Percentiles rank a stretch among this genome's conserved stretches.
These are phyloP conservation scores for Megathymus violae DNA, from an alignment of 1,140 invertebrate genomes.

Conservation along the genomic window DNA sequence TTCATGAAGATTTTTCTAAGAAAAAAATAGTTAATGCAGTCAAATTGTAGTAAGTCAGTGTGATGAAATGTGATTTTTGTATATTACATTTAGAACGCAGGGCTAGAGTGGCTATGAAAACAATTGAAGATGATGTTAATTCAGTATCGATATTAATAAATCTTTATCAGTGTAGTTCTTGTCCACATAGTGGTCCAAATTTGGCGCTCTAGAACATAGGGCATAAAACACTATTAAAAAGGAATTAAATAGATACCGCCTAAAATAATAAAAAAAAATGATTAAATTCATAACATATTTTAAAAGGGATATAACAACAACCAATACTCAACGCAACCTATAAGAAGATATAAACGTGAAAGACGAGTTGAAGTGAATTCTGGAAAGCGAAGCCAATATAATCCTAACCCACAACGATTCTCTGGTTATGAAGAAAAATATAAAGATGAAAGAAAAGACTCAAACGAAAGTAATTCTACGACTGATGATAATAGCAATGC, in stretches of 20 bases:
- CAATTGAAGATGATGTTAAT: not conserved
- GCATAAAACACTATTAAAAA: too few species aligned
- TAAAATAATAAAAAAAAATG: too few species aligned
- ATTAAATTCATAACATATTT: not conserved
- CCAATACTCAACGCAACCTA: conserved; percentile 43
- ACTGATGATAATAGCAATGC: conserved; percentile 53
- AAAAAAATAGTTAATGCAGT: too few species aligned
- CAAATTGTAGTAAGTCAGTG: too few species aligned
- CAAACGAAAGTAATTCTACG: conserved; percentile 55
- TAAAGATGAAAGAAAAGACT: conserved; percentile 49
- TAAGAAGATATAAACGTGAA: conserved; percentile 59
- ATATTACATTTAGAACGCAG: too few species aligned
- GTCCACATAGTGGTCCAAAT: too few species aligned
- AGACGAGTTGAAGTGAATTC: conserved; percentile 59
- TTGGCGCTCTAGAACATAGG: too few species aligned
- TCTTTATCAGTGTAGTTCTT: too few species aligned
- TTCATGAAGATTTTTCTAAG: too few species aligned
- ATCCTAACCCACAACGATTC: conserved; percentile 55
- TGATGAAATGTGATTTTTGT: conserved; percentile 24
- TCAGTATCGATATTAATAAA: too few species aligned
- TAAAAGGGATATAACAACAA: conserved; percentile 41
- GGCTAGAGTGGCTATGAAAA: too few species aligned
- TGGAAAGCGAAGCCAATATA: conserved; percentile 71
- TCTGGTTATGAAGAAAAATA: conserved; percentile 42
- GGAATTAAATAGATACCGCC: too few species aligned